Evolutionary conservation across 2,888 invertebrate genomes (phyloP).

Genomic region (Dolichopus griseipennis): DNA sequence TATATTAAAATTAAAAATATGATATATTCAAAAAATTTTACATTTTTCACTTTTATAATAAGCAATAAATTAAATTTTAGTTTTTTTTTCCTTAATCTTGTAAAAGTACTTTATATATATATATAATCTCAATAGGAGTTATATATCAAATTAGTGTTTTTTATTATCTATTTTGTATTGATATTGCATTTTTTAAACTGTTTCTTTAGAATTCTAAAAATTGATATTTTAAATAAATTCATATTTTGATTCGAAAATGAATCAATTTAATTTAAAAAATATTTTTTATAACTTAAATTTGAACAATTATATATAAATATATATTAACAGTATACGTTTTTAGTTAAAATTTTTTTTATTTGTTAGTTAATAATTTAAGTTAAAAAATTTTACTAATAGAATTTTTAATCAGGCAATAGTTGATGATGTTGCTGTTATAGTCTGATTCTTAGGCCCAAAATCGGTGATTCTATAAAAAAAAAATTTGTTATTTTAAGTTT

Average conservation of each 20-base stretch:
- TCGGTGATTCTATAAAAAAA: constrained; percentile 46
- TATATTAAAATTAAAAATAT: no score
- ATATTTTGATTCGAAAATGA: constrained; percentile 11
- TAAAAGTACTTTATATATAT: no score
- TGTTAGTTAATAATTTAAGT: neutral
- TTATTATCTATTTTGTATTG: no score
- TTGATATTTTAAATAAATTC: neutral
- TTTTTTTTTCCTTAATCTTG: no score
- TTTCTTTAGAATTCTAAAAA: neutral
- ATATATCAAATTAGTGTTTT: no score
- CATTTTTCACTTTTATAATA: no score
- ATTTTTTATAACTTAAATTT: neutral
- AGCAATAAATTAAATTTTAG: no score
- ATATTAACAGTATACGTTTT: neutral
- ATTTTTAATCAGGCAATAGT: constrained; percentile 42
- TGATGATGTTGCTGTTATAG: constrained; percentile 50
- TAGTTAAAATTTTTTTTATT: neutral
- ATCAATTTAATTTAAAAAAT: neutral
- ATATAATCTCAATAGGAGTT: no score
- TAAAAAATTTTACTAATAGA: neutral
- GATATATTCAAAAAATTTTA: no score
- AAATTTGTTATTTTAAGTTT: constrained; percentile 12
- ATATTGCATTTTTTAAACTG: no score
- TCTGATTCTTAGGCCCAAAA: constrained; percentile 53
- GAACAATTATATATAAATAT: neutral